Conservation (phyloP, 2,113 vertebrate genomes). For the Campylorhamphus procurvoides region DNA sequence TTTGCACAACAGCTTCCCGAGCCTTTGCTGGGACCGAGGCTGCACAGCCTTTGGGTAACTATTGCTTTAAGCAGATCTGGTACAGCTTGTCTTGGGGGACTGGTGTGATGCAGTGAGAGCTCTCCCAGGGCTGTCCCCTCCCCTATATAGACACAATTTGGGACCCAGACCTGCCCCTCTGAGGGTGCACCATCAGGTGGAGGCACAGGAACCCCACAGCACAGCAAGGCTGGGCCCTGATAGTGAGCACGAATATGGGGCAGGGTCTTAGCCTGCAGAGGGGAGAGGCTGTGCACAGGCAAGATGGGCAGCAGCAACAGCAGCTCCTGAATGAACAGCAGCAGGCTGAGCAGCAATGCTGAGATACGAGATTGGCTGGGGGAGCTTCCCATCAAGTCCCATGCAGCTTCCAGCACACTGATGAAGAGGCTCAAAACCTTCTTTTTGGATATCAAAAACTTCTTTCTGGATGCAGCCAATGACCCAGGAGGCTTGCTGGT, state of each 20-base stretch:
- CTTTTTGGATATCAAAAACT: background rate
- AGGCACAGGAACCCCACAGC: background rate
- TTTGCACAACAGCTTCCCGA: background rate
- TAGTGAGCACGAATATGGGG: background rate
- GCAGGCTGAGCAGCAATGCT: background rate
- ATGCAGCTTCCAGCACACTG: fast-evolving
- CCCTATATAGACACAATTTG: background rate
- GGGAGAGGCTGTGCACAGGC: background rate
- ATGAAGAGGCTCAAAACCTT: background rate
- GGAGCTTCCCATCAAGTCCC: background rate
- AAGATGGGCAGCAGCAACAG: background rate
- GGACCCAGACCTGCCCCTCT: background rate
- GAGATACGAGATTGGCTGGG: background rate
- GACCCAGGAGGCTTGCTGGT: background rate
- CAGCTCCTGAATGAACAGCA: background rate
- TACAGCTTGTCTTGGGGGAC: conserved; percentile 28
- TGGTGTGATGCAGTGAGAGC: background rate
- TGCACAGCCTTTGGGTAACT: background rate
- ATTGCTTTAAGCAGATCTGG: conserved; percentile 32
- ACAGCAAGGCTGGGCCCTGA: background rate
- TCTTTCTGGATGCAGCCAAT: fast-evolving
- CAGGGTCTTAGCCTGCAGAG: background rate
- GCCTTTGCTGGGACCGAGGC: background rate
- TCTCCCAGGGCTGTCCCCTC: conserved; percentile 34
- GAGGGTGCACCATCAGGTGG: background rate